Percentiles rank a stretch among this genome's conserved stretches.
Conservation (phyloP, 2,797 vertebrate species). For the Ataeniobius toweri region DNA sequence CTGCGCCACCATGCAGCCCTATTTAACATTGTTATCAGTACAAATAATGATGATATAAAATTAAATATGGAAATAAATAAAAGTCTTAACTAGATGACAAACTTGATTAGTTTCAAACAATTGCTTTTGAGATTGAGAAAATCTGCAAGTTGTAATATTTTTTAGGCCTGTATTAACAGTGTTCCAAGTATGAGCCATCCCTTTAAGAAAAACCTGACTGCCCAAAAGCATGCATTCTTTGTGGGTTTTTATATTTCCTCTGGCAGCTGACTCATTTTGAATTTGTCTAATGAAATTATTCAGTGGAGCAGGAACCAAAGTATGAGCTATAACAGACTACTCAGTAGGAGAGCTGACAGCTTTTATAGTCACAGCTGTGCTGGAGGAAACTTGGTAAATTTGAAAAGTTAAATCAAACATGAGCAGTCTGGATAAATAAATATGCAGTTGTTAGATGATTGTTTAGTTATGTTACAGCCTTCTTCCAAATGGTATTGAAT, state of each 20-base stretch:
- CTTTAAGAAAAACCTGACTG: background rate
- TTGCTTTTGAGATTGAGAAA: background rate
- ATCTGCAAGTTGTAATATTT: background rate
- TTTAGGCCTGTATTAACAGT: background rate
- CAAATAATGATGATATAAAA: background rate
- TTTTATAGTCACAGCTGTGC: background rate
- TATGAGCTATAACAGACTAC: background rate
- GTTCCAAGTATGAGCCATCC: background rate
- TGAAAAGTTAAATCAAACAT: slow-evolving; percentile 2
- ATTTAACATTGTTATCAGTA: background rate
- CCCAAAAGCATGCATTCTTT: background rate
- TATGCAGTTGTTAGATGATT: background rate
- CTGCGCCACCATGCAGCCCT: no score
- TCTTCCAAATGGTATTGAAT: no score
- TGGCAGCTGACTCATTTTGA: background rate
- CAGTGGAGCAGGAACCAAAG: slow-evolving; percentile 4
- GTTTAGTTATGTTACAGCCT: no score
- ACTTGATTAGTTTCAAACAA: background rate
- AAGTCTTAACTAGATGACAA: background rate
- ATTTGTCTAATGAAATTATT: slow-evolving; percentile 6
- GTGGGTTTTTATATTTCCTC: background rate
- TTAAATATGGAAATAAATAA: background rate
- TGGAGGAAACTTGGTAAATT: background rate
- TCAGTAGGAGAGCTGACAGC: background rate
- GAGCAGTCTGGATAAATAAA: background rate